Evolutionary conservation across 1,140 invertebrate genomes (phyloP).

Genomic region (Leptoteleia sp.): DNA sequence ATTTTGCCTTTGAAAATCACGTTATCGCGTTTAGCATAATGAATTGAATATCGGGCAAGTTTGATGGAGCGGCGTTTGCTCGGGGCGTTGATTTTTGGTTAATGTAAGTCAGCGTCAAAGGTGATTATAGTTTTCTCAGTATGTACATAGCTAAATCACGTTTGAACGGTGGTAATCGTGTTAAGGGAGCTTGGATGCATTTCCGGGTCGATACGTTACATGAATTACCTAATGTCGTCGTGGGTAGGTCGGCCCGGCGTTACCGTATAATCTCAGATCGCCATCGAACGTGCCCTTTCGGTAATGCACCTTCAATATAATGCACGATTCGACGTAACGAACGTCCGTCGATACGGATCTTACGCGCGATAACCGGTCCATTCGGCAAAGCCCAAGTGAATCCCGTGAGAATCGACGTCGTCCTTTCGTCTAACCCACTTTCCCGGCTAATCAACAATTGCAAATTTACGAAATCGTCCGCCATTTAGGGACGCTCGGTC

Average conservation of each 20-base stretch:
- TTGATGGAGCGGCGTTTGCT: constrained; percentile 43
- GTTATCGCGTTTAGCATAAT: constrained; percentile 46
- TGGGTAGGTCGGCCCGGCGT: constrained; percentile 65
- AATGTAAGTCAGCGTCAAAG: constrained; percentile 49
- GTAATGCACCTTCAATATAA: constrained; percentile 65
- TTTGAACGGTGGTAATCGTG: constrained; percentile 61
- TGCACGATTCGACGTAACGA: constrained; percentile 65
- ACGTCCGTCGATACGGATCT: constrained; percentile 67
- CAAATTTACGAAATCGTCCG: constrained; percentile 27
- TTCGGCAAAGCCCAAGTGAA: constrained; percentile 45
- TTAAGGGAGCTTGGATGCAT: constrained; percentile 60
- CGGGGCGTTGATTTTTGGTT: constrained; percentile 56
- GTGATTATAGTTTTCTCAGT: constrained; percentile 62
- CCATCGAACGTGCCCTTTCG: constrained; percentile 62
- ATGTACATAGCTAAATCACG: constrained; percentile 61
- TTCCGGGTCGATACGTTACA: constrained; percentile 67
- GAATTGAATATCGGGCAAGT: constrained; percentile 48
- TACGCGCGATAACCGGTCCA: constrained; percentile 53
- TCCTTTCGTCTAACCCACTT: constrained; percentile 66
- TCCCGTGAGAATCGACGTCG: constrained; percentile 47
- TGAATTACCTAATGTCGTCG: constrained; percentile 68
- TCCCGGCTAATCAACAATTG: constrained; percentile 45
- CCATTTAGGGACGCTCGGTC: no score
- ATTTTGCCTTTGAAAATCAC: constrained; percentile 7
- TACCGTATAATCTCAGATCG: constrained; percentile 70